These are phyloP conservation scores for Cryptomyrus ogoouensis DNA, from an alignment of 2,113 vertebrate genomes.

Conservation along the genomic window DNA sequence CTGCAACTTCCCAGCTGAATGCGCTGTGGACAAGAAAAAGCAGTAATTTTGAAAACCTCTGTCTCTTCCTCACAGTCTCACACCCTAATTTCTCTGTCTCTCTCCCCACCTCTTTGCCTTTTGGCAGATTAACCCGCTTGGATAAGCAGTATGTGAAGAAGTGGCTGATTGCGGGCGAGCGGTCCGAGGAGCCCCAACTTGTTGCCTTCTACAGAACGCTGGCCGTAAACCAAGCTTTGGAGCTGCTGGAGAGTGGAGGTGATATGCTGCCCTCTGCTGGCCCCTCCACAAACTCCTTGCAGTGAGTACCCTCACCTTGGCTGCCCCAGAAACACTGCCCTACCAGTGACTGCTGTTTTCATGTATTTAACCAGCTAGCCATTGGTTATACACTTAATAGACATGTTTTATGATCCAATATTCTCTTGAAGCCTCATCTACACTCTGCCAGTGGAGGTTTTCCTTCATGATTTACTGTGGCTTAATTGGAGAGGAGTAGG, in stretches of 20 bases:
- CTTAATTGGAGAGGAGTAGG: neutral
- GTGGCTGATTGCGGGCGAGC: conserved; percentile 85
- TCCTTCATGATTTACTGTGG: neutral
- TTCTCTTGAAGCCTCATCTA: neutral
- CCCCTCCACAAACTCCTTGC: conserved; percentile 91
- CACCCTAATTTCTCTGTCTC: neutral
- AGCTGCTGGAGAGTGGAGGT: conserved; percentile 90
- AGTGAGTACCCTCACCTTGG: conserved; percentile 65
- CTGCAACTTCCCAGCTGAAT: neutral
- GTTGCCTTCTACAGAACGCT: conserved; percentile 99
- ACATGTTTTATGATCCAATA: neutral
- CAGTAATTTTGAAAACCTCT: neutral
- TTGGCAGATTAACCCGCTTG: conserved; percentile 84
- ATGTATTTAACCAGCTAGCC: neutral
- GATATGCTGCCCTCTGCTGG: conserved; percentile 72
- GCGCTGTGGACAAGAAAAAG: neutral
- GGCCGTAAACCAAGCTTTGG: conserved; percentile 97
- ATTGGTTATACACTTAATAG: neutral
- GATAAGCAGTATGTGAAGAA: conserved; percentile 97
- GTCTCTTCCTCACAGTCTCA: neutral
- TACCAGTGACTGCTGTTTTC: neutral
- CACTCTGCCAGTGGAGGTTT: neutral
- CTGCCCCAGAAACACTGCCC: neutral
- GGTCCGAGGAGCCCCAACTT: conserved; percentile 92
- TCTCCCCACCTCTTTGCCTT: neutral